Conservation (phyloP, 1,140 invertebrate genomes). For the Penaeus indicus region DNA sequence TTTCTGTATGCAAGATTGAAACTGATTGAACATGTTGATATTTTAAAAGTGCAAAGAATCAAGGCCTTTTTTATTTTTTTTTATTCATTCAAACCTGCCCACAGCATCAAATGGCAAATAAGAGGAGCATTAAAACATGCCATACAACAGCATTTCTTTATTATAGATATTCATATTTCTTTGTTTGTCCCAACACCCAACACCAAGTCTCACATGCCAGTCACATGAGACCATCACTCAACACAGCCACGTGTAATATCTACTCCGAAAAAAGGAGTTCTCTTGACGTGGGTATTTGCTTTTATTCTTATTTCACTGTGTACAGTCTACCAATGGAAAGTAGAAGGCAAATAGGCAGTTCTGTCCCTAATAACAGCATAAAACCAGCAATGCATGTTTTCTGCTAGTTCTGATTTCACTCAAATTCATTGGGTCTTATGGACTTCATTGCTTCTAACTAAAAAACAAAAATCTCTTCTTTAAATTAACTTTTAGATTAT, state of each 20-base stretch:
- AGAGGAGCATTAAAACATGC: neutral
- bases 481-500: too few species aligned
- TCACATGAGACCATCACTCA: slow-evolving; percentile 8
- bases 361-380: neutral
- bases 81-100: too few species aligned
- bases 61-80: too few species aligned
- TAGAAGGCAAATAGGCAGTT: neutral
- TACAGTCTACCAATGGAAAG: neutral
- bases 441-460: too few species aligned
- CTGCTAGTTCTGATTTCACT: too few species aligned
- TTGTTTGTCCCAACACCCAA: slow-evolving; percentile 49
- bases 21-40: too few species aligned
- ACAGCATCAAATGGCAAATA: too few species aligned
- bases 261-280: neutral
- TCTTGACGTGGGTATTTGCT: neutral
- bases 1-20: too few species aligned
- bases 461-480: too few species aligned
- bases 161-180: slow-evolving; percentile 53
- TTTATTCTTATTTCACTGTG: neutral
- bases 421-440: too few species aligned
- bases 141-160: slow-evolving; percentile 28
- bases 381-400: too few species aligned
- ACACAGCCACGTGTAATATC: slow-evolving; percentile 49
- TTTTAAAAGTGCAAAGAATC: too few species aligned
- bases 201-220: neutral